These are phyloP conservation scores for Euzetes globulus DNA, from an alignment of 2,888 invertebrate genomes.

Conservation along the genomic window DNA sequence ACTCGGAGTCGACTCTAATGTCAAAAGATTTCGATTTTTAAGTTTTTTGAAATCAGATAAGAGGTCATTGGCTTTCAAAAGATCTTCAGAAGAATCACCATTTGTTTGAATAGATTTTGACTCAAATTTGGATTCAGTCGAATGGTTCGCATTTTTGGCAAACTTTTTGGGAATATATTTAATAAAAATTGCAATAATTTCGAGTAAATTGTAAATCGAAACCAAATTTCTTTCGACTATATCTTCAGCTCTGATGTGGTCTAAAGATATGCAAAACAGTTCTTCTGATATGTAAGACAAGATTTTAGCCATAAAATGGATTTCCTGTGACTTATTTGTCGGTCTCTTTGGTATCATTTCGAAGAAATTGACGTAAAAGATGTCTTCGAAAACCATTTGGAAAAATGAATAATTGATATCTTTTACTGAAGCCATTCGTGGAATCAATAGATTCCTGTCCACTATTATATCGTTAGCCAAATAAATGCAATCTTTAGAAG, in stretches of 20 bases:
- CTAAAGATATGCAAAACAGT: neutral
- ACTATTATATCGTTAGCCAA: constrained; percentile 17
- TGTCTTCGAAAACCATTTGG: neutral
- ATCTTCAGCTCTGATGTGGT: constrained; percentile 8
- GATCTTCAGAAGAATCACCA: neutral
- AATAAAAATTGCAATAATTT: neutral
- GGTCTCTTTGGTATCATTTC: neutral
- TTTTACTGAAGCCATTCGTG: neutral
- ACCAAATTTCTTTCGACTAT: neutral
- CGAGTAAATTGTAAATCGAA: neutral
- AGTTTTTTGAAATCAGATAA: too few species aligned
- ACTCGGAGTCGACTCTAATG: neutral
- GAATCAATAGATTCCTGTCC: neutral
- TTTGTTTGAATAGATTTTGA: neutral
- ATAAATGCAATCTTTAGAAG: neutral
- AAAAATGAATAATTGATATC: neutral
- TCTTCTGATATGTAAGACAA: neutral
- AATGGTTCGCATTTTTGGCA: neutral
- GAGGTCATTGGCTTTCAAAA: neutral
- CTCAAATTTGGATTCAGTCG: neutral
- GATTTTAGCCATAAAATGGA: neutral
- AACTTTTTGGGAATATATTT: constrained; percentile 7
- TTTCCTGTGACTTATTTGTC: neutral
- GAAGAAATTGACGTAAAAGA: neutral
- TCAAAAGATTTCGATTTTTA: neutral